A percentile compares a stretch with the other conserved stretches of the same genome.
Evolutionary conservation across 2,113 vertebrate genomes (phyloP).

Genomic region (Hoplias malabaricus): DNA sequence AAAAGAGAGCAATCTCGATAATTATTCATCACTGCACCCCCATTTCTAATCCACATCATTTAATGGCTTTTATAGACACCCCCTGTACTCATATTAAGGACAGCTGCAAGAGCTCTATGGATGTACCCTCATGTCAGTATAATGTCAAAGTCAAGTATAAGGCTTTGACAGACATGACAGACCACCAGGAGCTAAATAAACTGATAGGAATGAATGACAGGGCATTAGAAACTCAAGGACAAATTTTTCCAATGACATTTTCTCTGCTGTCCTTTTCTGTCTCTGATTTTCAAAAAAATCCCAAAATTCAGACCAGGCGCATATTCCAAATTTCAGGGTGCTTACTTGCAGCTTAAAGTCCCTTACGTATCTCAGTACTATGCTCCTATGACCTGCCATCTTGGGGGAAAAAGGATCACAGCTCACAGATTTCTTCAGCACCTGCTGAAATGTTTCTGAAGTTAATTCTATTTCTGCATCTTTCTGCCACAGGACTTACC

Average conservation of each 20-base stretch:
- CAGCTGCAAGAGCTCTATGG: neutral
- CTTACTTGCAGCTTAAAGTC: neutral
- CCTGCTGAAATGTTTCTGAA: no score
- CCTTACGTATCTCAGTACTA: neutral
- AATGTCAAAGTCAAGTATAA: neutral
- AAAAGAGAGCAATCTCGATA: no score
- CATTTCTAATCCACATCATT: no score
- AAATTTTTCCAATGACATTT: neutral
- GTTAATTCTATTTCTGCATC: no score
- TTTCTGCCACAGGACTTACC: no score
- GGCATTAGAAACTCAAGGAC: neutral
- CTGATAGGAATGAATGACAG: neutral
- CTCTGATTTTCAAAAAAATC: neutral
- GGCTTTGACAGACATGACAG: neutral
- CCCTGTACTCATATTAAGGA: neutral
- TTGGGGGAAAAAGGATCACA: no score
- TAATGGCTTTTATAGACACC: no score
- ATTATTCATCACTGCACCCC: no score
- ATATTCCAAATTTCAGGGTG: conserved; percentile 5
- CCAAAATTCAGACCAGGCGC: neutral
- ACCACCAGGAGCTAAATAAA: neutral
- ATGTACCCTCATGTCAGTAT: neutral
- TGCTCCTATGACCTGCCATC: neutral
- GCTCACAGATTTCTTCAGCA: no score
- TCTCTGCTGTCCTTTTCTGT: neutral